Conservation (phyloP, 1,140 invertebrate genomes). For the Lordiphosa stackelbergi region DNA sequence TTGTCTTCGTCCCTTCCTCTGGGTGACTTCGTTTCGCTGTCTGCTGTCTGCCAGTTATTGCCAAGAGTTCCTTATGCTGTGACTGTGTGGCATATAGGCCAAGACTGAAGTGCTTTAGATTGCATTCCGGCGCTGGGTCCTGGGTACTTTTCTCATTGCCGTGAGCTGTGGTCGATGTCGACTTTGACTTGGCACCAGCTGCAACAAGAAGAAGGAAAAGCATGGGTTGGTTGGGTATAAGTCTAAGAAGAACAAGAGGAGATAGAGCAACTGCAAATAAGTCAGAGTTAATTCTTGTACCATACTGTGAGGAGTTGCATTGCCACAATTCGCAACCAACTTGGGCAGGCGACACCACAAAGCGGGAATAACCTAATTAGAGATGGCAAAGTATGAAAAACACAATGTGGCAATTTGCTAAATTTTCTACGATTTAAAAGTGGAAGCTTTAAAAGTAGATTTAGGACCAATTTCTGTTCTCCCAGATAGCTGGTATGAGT, state of each 20-base stretch:
- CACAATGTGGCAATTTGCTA: not conserved
- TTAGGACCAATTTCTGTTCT: no score
- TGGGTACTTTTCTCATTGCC: constrained; percentile 30
- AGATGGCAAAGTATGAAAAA: not conserved
- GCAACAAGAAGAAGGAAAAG: constrained; percentile 30
- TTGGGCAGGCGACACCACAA: not conserved
- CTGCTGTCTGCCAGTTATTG: not conserved
- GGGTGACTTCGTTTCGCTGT: not conserved
- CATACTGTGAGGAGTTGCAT: constrained; percentile 2
- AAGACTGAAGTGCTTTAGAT: constrained; percentile 41
- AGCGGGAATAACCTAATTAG: constrained; percentile 9
- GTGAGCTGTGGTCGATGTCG: constrained; percentile 26
- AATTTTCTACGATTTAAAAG: no score
- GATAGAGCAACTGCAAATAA: constrained; percentile 30
- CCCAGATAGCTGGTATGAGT: no score
- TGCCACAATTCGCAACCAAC: constrained; percentile 7
- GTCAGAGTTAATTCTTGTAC: constrained; percentile 42
- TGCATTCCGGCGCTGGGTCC: constrained; percentile 30
- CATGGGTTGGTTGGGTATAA: constrained; percentile 11
- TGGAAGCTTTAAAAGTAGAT: no score
- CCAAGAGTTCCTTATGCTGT: constrained; percentile 17
- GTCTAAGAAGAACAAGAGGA: no score
- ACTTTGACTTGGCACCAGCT: constrained; percentile 31
- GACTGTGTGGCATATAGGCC: constrained; percentile 26
- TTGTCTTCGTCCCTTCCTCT: constrained; percentile 3